phyloP scores from a whole-genome alignment of 1,140 invertebrate genomes.

The Nephotettix cincticeps region DNA sequence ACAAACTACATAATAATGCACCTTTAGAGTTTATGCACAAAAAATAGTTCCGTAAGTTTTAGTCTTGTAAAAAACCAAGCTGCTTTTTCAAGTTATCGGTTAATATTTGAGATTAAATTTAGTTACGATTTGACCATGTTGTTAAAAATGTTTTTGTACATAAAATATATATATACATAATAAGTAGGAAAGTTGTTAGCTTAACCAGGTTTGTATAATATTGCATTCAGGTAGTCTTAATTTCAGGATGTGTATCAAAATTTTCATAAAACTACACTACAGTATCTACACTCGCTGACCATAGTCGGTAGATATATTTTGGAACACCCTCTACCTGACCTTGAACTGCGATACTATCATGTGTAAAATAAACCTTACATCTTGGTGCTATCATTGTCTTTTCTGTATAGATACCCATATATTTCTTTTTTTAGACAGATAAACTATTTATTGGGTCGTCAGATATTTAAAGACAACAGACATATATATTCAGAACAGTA shows the following conservation, averaged over 20 bases:
- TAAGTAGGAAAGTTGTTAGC: neutral
- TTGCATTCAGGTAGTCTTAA: neutral
- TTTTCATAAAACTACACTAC: neutral
- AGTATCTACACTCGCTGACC: neutral
- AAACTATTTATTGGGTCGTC: no score
- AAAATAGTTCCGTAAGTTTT: no score
- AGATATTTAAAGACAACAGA: no score
- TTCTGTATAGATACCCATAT: no score
- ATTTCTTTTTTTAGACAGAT: no score
- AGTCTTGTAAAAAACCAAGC: no score
- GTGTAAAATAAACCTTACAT: constrained; percentile 9
- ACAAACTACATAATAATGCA: no score
- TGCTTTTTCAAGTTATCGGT: no score
- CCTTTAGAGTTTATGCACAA: no score
- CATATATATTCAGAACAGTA: no score
- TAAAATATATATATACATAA: constrained; percentile 8
- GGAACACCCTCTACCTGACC: neutral
- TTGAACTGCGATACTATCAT: constrained; percentile 1
- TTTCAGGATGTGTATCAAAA: neutral
- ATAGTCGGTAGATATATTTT: neutral
- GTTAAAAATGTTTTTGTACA: neutral
- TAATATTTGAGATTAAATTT: no score
- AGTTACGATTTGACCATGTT: neutral
- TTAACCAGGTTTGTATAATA: neutral
- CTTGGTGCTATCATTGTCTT: constrained; percentile 4